Evolutionary conservation across 2,113 vertebrate genomes (phyloP).

Genomic region (Podarcis muralis): DNA sequence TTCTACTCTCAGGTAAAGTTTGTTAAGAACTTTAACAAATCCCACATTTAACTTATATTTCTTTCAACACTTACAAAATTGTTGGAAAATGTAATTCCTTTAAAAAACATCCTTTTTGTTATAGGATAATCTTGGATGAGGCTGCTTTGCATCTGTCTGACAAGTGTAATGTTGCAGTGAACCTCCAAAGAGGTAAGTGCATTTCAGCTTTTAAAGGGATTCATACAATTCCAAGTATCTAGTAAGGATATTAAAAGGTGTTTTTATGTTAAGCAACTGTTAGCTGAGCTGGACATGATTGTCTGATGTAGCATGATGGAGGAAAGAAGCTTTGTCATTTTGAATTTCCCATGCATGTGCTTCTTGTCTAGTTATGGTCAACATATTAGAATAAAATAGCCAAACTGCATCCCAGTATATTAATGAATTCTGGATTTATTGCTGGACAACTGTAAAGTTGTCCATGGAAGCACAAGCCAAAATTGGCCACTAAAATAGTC

Average conservation of each 20-base stretch:
- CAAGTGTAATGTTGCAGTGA: conserved; percentile 89
- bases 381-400: background rate
- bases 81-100: background rate
- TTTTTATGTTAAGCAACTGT: background rate
- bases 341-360: background rate
- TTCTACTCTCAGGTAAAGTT: conserved; percentile 89
- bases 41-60: background rate
- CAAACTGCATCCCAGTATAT: background rate
- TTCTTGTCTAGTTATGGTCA: background rate
- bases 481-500: background rate
- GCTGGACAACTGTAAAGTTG: background rate
- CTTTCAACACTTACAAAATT: background rate
- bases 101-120: background rate
- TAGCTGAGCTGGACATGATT: background rate
- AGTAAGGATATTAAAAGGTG: background rate
- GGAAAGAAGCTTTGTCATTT: background rate
- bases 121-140: conserved; percentile 96
- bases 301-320: background rate
- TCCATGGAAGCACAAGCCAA: background rate
- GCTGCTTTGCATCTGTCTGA: conserved; percentile 94
- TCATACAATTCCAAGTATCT: conserved; percentile 16
- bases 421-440: background rate
- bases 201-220: background rate
- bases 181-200: conserved; percentile 87
- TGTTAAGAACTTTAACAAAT: background rate